phyloP scores from a whole-genome alignment of 2,113 vertebrate genomes.

The Hystrix brachyura region DNA sequence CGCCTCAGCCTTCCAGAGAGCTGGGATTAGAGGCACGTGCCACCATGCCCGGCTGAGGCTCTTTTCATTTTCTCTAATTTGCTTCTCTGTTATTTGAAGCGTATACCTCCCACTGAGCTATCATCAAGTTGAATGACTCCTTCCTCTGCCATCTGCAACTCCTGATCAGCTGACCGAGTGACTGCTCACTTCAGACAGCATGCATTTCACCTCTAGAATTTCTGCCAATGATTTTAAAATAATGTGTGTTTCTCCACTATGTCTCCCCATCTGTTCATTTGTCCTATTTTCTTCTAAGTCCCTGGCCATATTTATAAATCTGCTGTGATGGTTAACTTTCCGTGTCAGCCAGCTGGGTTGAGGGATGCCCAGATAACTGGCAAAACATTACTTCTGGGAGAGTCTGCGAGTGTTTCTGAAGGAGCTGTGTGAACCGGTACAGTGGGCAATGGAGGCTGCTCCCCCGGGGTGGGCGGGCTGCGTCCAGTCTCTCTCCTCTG shows the following conservation, averaged over 20 bases:
- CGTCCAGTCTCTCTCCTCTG: accelerated
- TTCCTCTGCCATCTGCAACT: not conserved
- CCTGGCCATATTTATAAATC: not conserved
- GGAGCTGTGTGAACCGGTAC: not conserved
- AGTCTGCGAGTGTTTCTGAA: not conserved
- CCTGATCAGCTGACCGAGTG: accelerated
- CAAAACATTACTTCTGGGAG: not conserved
- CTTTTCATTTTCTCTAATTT: no score
- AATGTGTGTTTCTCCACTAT: not conserved
- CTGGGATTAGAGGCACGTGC: not conserved
- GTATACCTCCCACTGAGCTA: accelerated
- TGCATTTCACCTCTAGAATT: not conserved
- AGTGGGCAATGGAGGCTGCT: not conserved
- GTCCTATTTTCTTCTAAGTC: not conserved
- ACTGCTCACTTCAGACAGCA: accelerated
- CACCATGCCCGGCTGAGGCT: not conserved
- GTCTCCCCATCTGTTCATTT: not conserved
- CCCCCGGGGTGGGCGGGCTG: accelerated
- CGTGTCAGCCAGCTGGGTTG: not conserved
- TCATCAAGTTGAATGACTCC: accelerated
- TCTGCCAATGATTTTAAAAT: accelerated
- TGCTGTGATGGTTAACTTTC: not conserved
- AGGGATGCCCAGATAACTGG: not conserved
- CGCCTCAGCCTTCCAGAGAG: not conserved
- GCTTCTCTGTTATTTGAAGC: not conserved